These are phyloP conservation scores for human DNA, from an alignment of 2,113 vertebrate species.

Conservation along the genomic window GRCh38 chr4:89242001-89242500, in stretches of 20 bases:
- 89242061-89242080: not conserved
- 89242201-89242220: not conserved
- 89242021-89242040: conserved; percentile 42
- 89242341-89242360: conserved; percentile 12
- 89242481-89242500: not conserved
- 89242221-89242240: not conserved
- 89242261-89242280: conserved; percentile 32
- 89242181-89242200: conserved; percentile 25
- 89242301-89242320: conserved; percentile 18
- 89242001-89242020: conserved; percentile 6
- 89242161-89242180: conserved; percentile 36
- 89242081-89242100: conserved; percentile 1
- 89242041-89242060: conserved; percentile 24
- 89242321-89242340: not conserved
- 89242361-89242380: conserved; percentile 20
- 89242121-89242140: conserved; percentile 34
- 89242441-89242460: not conserved
- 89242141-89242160: conserved; percentile 11
- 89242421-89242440: not conserved
- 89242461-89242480: not conserved
- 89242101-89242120: not conserved
- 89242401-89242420: not conserved
- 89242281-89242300: conserved; percentile 23
- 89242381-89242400: not conserved
- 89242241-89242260: conserved; percentile 59